phyloP scores from a whole-genome alignment of 2,797 vertebrate genomes.

The Mormyrus hasselquistii region DNA sequence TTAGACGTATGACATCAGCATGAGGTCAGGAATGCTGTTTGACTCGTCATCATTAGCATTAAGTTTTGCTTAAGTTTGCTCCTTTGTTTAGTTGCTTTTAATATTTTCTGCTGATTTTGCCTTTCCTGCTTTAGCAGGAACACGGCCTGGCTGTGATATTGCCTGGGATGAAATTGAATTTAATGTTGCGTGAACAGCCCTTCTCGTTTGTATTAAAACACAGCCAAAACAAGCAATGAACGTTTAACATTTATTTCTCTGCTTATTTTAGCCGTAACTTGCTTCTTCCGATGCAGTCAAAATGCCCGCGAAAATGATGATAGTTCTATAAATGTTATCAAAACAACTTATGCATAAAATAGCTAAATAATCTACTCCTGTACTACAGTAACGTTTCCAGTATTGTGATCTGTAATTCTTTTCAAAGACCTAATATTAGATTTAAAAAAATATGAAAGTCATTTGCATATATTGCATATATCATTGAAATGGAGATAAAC shows the following conservation, averaged over 20 bases:
- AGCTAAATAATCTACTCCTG: neutral
- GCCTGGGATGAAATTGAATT: neutral
- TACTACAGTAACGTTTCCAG: neutral
- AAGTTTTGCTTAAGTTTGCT: neutral
- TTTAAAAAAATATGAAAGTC: neutral
- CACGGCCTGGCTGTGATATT: neutral
- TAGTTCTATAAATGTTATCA: neutral
- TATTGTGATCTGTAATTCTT: neutral
- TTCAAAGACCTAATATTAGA: neutral
- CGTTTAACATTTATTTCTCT: neutral
- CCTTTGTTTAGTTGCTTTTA: neutral
- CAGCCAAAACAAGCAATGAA: neutral
- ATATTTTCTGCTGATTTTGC: neutral
- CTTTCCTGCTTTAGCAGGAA: neutral
- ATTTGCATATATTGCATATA: neutral
- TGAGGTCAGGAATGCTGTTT: neutral
- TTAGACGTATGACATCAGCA: neutral
- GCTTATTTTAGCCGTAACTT: neutral
- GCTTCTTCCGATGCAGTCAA: neutral
- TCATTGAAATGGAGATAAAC: neutral
- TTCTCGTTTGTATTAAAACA: neutral
- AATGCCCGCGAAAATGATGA: neutral
- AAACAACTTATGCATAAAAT: neutral
- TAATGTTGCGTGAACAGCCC: neutral
- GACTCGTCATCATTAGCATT: neutral